Evolutionary conservation across 2,888 invertebrate species (phyloP), one percentile per base, ranked within the genome.

Genomic region (Orthosia gothica): DNA sequence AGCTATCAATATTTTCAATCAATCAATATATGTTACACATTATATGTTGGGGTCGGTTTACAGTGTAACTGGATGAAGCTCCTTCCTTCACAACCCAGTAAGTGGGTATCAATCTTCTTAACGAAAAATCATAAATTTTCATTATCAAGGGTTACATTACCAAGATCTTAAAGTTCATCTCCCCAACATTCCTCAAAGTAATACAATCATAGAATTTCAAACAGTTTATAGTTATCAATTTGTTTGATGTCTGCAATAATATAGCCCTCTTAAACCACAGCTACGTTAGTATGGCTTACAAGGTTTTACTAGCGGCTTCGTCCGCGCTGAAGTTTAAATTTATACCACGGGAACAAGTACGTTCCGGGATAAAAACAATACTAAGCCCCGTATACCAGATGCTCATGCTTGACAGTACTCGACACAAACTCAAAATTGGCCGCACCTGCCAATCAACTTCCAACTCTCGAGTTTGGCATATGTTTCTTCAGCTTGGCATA

Each of bases 181-280:
- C 15, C 23, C 66, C n/a, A 67, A 50, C 50, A 55, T 70, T 47
- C 5, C 45, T 16, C 5, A 3, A 77, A 74, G 57, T 79, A 75
- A 70, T 80, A 80, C 57, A 71, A 82, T 82, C 67, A 57, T 15
- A 59, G n/a, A 67, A 76, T 63, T 80, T 72, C 16, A 50, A 20
- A 63, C 55, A 61, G 55, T 50, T 26, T 47, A 40, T 49, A 63
- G 63, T 58, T 64, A 57, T 69, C 62, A 63, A 58, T 52, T 68
- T 16, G 74, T 69, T 64, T 32, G 54, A 66, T 55, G 67, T 49
- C 16, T 26, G 18, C 76, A 49, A 40, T 40, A 76, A 47, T 12
- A 52, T 11, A 20, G 3, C n/a, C 12, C 26, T n/a, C 11, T 18
- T 52, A 40, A 52, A 80, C 45, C 47, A 40, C 20, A 65, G 70